Evolutionary conservation across 2,797 vertebrate genomes (phyloP), one percentile per base, ranked within the genome.

Genomic region (Helicolenus hilgendorfi): DNA sequence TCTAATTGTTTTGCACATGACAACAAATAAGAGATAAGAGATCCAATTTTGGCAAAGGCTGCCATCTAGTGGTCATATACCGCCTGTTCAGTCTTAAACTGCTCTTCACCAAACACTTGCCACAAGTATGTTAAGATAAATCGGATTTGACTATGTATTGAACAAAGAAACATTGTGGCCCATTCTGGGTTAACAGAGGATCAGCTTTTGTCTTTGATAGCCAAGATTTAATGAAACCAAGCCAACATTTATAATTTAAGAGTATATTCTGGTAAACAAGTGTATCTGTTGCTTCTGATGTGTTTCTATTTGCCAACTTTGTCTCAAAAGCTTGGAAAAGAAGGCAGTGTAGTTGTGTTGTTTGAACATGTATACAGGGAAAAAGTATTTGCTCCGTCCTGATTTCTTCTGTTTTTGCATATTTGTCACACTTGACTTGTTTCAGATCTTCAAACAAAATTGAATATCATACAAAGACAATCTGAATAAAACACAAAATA

Each of bases 1-100:
- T 56, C 55, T 56, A 24, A 56, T 11, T 24, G 55, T 5, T 56
- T 22, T 22, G 53, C 2, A 8, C 74, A 22, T 10, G 20, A 55
- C 49, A 36, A 53, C 20, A 53, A 53, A 20, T 53, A 8, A 11
- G 36, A 36, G 36, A 36, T 35, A n/a, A 15, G 41, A 49, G 0
- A 20, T 49, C 18, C 49, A 55, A 9, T 58, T 75, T 75, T 85
- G 77, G 7, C 58, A 26, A 71, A 93, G 13, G 77, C 29, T 77
- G 71, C 86, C 94, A 92, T 81, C 95, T 96, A 76, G 85, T 95
- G 95, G 89, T 14, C 4, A 31, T 29, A 11, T 33, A 10, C 18
- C 4, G 6, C 2, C 29, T 14, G 33, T 71, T 68, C 62, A 63
- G 36, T 45, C 11, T 63, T 9, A 13, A 24, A 22, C 22, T 60